Conservation (phyloP, 2,888 invertebrate species). For the Electrophaes corylata region DNA sequence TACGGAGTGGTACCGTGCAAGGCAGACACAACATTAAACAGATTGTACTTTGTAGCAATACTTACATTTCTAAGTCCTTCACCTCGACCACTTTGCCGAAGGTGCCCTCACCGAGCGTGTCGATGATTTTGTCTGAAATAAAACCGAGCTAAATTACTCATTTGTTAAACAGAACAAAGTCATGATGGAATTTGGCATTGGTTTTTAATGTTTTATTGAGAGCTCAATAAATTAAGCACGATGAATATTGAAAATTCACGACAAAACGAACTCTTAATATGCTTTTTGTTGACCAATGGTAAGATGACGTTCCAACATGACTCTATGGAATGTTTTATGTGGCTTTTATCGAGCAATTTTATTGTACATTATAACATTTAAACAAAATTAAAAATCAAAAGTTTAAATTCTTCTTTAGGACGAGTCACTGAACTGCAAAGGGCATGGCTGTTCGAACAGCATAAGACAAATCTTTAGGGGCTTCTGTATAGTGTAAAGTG, state of each 20-base stretch:
- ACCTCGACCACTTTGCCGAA: slow-evolving; percentile 99
- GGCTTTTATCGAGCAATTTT: slow-evolving; percentile 36
- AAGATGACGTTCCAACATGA: slow-evolving; percentile 61
- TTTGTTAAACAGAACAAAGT: slow-evolving; percentile 58
- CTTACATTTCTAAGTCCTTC: slow-evolving; percentile 97
- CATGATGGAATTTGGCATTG: slow-evolving; percentile 67
- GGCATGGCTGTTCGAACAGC: slow-evolving; percentile 37
- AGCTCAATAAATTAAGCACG: slow-evolving; percentile 21
- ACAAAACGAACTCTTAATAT: slow-evolving; percentile 30
- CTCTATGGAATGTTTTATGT: slow-evolving; percentile 44
- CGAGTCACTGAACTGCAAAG: slow-evolving; percentile 57
- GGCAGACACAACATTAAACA: slow-evolving; percentile 2
- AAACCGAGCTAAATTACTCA: slow-evolving; percentile 81
- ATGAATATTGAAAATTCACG: slow-evolving; percentile 35
- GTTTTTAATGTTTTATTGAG: slow-evolving; percentile 29
- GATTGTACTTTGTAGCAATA: slow-evolving; percentile 48
- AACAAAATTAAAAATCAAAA: slow-evolving; percentile 49
- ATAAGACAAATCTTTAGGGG: slow-evolving; percentile 33
- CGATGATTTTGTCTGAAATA: slow-evolving; percentile 98
- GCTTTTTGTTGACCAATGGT: slow-evolving; percentile 45
- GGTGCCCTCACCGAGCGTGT: slow-evolving; percentile 99
- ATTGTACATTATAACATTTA: slow-evolving; percentile 36
- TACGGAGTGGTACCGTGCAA: not conserved
- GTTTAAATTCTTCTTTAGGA: slow-evolving; percentile 53
- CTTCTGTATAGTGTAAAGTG: slow-evolving; percentile 33